Evolutionary conservation across 2,888 invertebrate species (phyloP).

Genomic region (Tanytarsus gracilentus): DNA sequence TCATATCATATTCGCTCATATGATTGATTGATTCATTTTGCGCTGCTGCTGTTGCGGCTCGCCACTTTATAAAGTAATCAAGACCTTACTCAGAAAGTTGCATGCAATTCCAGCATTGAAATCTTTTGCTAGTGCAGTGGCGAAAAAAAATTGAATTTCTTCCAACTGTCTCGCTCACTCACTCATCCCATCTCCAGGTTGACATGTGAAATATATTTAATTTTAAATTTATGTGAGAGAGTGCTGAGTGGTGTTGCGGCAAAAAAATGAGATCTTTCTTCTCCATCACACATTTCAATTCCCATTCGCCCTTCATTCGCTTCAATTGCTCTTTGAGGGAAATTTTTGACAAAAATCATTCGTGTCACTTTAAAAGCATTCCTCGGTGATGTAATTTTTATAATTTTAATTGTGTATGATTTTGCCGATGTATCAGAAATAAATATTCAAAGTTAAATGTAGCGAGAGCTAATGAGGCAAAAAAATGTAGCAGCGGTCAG

Average conservation of each 20-base stretch:
- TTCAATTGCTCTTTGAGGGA: too few relatives aligned
- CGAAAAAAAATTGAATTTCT: too few relatives aligned
- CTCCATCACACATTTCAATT: not conserved
- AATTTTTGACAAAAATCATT: conserved; percentile 31
- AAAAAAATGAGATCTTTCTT: conserved; percentile 3
- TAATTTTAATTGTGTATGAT: not conserved
- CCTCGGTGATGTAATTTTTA: conserved; percentile 22
- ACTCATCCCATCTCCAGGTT: too few relatives aligned
- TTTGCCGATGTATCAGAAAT: not conserved
- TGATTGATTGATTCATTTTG: conserved; percentile 27
- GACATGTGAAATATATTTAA: too few relatives aligned
- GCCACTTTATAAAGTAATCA: not conserved
- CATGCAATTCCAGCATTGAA: conserved; percentile 12
- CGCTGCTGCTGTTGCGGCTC: conserved; percentile 9
- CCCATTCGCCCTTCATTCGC: not conserved
- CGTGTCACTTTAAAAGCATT: conserved; percentile 32
- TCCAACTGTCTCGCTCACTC: too few relatives aligned
- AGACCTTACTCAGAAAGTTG: not conserved
- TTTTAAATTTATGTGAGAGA: too few relatives aligned
- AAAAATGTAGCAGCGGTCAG: conserved; percentile 16
- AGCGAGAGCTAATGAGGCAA: conserved; percentile 21
- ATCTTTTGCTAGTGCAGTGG: conserved; percentile 12
- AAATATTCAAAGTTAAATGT: not conserved
- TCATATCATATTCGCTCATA: conserved; percentile 16
- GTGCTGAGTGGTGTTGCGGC: too few relatives aligned